Conservation (phyloP, 2,888 invertebrate species). For the Campoletis raptor region DNA sequence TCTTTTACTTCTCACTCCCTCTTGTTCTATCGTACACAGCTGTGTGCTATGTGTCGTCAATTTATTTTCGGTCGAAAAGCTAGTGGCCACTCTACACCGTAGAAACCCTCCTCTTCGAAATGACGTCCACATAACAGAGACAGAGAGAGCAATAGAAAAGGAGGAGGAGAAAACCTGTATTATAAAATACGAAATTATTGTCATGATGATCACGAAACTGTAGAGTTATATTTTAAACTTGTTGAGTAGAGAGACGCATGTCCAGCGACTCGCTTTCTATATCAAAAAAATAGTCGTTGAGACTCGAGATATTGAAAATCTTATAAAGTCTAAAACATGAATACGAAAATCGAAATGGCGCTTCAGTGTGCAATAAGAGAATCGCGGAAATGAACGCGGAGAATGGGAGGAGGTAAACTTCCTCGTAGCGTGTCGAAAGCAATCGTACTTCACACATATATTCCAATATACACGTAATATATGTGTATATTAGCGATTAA, state of each 20-base stretch:
- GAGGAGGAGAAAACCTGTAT: slow-evolving; percentile 21
- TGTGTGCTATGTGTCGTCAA: slow-evolving; percentile 49
- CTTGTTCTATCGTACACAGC: slow-evolving; percentile 30
- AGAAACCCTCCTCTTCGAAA: slow-evolving; percentile 43
- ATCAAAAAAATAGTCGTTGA: background rate
- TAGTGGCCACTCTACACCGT: slow-evolving; percentile 53
- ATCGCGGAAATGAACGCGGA: slow-evolving; percentile 12
- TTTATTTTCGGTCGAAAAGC: slow-evolving; percentile 60
- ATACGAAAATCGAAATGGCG: background rate
- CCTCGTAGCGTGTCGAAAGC: slow-evolving; percentile 23
- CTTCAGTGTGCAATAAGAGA: slow-evolving; percentile 1
- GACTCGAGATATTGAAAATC: background rate
- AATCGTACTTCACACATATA: slow-evolving; percentile 12
- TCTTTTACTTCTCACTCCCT: background rate
- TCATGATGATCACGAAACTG: slow-evolving; percentile 48
- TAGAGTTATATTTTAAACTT: slow-evolving; percentile 49
- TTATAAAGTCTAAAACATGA: background rate
- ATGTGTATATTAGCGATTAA: slow-evolving; percentile 54
- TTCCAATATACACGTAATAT: slow-evolving; percentile 25
- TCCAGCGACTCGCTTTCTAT: slow-evolving; percentile 20
- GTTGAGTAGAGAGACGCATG: background rate
- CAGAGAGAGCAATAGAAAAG: background rate
- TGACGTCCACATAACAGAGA: slow-evolving; percentile 3
- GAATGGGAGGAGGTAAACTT: slow-evolving; percentile 5
- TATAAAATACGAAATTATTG: slow-evolving; percentile 32